phyloP scores from a whole-genome alignment of 2,888 invertebrate genomes.

The Pyrocoelia pectoralis region DNA sequence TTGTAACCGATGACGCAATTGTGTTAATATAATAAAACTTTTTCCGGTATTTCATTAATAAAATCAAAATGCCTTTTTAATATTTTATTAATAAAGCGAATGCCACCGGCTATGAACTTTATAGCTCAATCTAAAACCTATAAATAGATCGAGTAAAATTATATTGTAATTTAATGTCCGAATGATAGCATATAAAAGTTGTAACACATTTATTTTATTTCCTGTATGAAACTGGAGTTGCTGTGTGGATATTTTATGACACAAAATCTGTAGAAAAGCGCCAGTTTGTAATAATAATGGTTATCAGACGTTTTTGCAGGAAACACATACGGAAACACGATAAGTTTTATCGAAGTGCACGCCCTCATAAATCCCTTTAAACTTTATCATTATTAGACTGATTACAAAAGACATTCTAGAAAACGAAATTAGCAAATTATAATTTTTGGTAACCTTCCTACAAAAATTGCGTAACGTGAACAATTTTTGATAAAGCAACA shows the following conservation, averaged over 20 bases:
- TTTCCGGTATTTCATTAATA: conserved; percentile 6
- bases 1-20: conserved; percentile 1
- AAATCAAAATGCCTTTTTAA: conserved; percentile 2
- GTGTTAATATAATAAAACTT: not conserved
- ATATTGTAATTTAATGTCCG: no score
- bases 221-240: not conserved
- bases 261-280: conserved; percentile 13
- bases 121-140: not conserved
- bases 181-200: no score
- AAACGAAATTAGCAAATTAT: no score
- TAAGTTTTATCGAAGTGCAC: conserved; percentile 35
- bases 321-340: conserved; percentile 40
- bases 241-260: not conserved
- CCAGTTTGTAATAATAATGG: conserved; percentile 13
- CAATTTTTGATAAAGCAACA: no score
- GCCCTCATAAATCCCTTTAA: conserved; percentile 30
- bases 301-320: conserved; percentile 32
- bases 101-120: not conserved
- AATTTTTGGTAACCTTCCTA: no score
- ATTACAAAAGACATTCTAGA: not conserved
- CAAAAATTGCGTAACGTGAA: no score
- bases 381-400: not conserved
- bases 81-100: not conserved
- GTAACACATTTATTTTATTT: no score
- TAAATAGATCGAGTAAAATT: not conserved